phyloP scores from a whole-genome alignment of 2,888 invertebrate genomes.

The Zygothrica quintamaculata region DNA sequence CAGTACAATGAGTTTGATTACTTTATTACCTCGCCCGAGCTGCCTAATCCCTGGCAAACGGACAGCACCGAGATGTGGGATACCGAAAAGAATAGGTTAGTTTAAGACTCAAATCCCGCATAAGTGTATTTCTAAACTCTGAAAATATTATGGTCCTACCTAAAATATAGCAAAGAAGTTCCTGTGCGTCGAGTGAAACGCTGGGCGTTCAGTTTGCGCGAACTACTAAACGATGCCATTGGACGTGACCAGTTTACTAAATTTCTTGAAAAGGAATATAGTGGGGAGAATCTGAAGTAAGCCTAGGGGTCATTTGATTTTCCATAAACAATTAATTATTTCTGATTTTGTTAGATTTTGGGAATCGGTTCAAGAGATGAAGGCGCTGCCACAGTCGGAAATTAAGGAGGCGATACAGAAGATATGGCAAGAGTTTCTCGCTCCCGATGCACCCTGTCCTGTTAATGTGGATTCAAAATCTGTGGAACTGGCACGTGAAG shows the following conservation, averaged over 20 bases:
- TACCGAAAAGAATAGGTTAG: slow-evolving; percentile 94
- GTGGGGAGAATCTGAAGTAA: slow-evolving; percentile 98
- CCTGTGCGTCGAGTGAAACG: slow-evolving; percentile 96
- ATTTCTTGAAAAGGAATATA: slow-evolving; percentile 99
- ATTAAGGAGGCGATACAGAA: slow-evolving; percentile 92
- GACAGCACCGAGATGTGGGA: slow-evolving; percentile 99
- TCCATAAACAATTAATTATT: too few relatives aligned
- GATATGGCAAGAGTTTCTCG: slow-evolving; percentile 97
- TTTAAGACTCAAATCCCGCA: not conserved
- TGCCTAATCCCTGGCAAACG: slow-evolving; percentile 98
- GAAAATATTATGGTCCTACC: too few relatives aligned
- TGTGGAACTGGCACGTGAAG: slow-evolving; percentile 92
- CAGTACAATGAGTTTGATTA: slow-evolving; percentile 99
- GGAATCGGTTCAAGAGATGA: slow-evolving; percentile 97
- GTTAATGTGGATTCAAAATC: slow-evolving; percentile 98
- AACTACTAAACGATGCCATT: slow-evolving; percentile 96
- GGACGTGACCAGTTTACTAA: slow-evolving; percentile 98
- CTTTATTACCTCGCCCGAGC: slow-evolving; percentile 95
- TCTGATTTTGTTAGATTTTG: slow-evolving; percentile 90
- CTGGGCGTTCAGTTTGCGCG: slow-evolving; percentile 98
- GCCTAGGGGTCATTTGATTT: too few relatives aligned
- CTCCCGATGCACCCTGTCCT: slow-evolving; percentile 96
- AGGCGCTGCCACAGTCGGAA: slow-evolving; percentile 93
- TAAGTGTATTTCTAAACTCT: not conserved
- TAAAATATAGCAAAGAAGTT: slow-evolving; percentile 92